Evolutionary conservation across 2,888 invertebrate species (phyloP).

Genomic region (Callyntrura guangdongensis): DNA sequence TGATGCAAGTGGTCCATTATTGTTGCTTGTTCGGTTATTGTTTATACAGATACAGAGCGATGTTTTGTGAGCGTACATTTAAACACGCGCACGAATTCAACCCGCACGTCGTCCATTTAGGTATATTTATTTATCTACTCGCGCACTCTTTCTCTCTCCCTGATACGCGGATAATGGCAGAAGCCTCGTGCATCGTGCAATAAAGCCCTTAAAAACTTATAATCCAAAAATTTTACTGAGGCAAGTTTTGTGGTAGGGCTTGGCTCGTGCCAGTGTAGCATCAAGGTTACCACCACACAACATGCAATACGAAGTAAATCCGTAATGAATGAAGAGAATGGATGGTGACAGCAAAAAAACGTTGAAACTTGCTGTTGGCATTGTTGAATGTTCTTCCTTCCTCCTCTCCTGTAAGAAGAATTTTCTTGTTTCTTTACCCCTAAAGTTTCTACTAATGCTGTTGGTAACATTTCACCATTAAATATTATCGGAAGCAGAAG

Average conservation of each 20-base stretch:
- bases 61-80: slow-evolving; percentile 5
- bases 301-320: slow-evolving; percentile 52
- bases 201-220: slow-evolving; percentile 49
- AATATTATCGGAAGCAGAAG: slow-evolving; percentile 37
- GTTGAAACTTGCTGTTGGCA: not conserved
- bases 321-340: slow-evolving; percentile 45
- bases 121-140: too few species aligned
- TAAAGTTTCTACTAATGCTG: not conserved
- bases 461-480: slow-evolving; percentile 1
- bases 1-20: slow-evolving; percentile 53
- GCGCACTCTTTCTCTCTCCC: too few species aligned
- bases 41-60: not conserved
- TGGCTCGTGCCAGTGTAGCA: slow-evolving; percentile 58
- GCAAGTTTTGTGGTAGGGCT: not conserved
- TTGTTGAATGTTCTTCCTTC: slow-evolving; percentile 23
- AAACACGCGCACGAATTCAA: slow-evolving; percentile 31
- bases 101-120: not conserved
- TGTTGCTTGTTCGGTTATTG: not conserved
- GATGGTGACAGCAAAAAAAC: slow-evolving; percentile 29
- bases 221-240: slow-evolving; percentile 42
- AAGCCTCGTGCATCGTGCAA: not conserved
- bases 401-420: slow-evolving; percentile 36
- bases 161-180: slow-evolving; percentile 13
- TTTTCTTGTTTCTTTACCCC: not conserved
- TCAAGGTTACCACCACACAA: slow-evolving; percentile 59